These are phyloP conservation scores for Epizoanthus rinbou DNA, from an alignment of 92 coral and sea anemone species.

Conservation along the genomic window DNA sequence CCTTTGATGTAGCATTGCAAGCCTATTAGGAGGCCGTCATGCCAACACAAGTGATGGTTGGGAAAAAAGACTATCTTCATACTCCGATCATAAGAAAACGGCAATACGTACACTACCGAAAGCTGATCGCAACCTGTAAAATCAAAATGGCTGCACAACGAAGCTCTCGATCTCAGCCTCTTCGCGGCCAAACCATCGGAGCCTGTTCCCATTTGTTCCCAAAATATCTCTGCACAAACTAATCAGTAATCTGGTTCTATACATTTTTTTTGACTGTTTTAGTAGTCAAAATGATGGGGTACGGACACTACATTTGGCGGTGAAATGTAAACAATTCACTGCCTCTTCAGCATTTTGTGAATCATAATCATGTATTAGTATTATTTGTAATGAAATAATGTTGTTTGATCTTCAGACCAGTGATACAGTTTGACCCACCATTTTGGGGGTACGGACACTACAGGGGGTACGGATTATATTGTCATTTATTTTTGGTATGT, in stretches of 20 bases:
- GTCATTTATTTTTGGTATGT: background rate
- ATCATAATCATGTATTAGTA: no score
- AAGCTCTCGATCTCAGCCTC: no score
- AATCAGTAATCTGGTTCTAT: no score
- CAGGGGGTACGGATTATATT: background rate
- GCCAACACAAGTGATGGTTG: background rate
- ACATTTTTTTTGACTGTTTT: background rate
- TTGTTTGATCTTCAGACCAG: background rate
- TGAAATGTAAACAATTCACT: background rate
- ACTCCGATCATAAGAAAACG: background rate
- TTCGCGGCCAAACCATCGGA: background rate
- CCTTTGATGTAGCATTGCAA: background rate
- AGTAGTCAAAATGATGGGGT: background rate
- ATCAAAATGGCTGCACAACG: no score
- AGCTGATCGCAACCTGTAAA: no score
- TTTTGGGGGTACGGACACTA: background rate
- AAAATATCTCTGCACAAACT: background rate
- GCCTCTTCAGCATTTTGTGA: background rate
- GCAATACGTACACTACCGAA: no score
- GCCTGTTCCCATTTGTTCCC: background rate
- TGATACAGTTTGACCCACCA: background rate
- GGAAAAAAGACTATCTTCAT: constrained; percentile 29
- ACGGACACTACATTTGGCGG: background rate
- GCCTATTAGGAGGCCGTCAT: constrained; percentile 21
- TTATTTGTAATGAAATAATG: background rate